Percentiles rank a stretch among this genome's conserved stretches.
Evolutionary conservation across 2,113 vertebrate genomes (phyloP).

Genomic region (Thomomys bottae): DNA sequence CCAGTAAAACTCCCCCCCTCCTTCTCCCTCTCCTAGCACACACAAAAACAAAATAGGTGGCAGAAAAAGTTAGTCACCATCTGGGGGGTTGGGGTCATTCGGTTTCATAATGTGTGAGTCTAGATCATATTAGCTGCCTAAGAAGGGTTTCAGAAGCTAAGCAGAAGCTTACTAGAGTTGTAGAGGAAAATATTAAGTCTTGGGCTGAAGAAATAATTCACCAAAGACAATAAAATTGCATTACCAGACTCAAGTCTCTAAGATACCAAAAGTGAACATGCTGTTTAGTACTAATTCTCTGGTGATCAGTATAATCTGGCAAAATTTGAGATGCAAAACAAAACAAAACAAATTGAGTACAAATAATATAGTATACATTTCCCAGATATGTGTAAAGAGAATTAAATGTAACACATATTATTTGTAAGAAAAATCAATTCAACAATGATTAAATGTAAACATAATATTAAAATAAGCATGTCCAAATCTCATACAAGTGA

Average conservation of each 20-base stretch:
- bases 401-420: background rate
- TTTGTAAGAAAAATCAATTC: background rate
- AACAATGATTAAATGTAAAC: background rate
- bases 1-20: no score
- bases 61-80: background rate
- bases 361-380: background rate
- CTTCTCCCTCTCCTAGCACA: no score
- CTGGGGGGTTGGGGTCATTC: conserved; percentile 59
- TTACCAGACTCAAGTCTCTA: conserved; percentile 73
- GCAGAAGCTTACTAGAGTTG: conserved; percentile 65
- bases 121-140: conserved; percentile 40
- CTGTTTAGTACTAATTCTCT: conserved; percentile 60
- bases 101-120: conserved; percentile 36
- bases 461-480: background rate
- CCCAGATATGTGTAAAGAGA: background rate
- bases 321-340: conserved; percentile 34
- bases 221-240: conserved; percentile 74
- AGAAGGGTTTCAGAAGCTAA: conserved; percentile 66
- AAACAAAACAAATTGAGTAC: background rate
- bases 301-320: conserved; percentile 9
- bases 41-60: background rate
- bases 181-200: conserved; percentile 73
- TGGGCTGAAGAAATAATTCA: conserved; percentile 74
- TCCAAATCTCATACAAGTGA: background rate
- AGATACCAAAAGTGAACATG: conserved; percentile 64